A percentile compares a stretch with the other conserved stretches of the same genome.
phyloP scores from a whole-genome alignment of 2,113 vertebrate genomes.

The western clawed frog (Xenopus tropicalis) region UCB_Xtro_10.0 CM004450.2:128697001-128697500 shows the following conservation, averaged over 20 bases:
- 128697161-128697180: slow-evolving; percentile 2
- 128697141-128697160: slow-evolving; percentile 4
- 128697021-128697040: no score
- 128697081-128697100: slow-evolving; percentile 7
- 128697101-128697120: background rate
- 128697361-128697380: background rate
- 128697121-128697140: slow-evolving; percentile 1
- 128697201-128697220: background rate
- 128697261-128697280: background rate
- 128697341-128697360: background rate
- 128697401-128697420: background rate
- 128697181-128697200: background rate
- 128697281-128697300: background rate
- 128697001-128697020: background rate
- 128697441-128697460: background rate
- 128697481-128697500: slow-evolving; percentile 10
- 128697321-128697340: background rate
- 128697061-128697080: background rate
- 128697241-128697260: background rate
- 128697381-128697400: background rate
- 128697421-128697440: background rate
- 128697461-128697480: slow-evolving; percentile 13
- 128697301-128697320: background rate
- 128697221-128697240: background rate
- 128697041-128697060: no score